Base-by-base conservation (phyloP, 1,140 invertebrate genomes). In the Micrasema longulum region DNA sequence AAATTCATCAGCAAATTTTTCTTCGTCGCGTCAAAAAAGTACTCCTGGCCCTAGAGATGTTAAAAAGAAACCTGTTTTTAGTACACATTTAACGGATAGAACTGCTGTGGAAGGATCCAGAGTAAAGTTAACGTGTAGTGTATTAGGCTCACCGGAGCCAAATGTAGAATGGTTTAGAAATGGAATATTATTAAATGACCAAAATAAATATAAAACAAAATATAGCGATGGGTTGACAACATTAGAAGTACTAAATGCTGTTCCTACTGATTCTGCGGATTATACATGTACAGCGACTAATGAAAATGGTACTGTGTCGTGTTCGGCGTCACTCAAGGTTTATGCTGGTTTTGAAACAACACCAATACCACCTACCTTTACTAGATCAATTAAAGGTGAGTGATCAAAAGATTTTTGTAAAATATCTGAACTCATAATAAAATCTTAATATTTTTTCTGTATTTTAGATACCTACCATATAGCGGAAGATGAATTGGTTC, bases 131-230 rank as follows among this genome's bases (percentile, higher is more conserved):
- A 91, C 91, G 2, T 97, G 96, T 79, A 91, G 91, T 66, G 89
- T 97, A 0, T 87, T 96, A 53, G 93, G 93, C n/a, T 87, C 88
- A 70, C 91, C 93, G 0, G 92, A 94, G 75, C 92, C 94, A 0
- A 87, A 87, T 50, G 85, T 97, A 2, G 89, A 90, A 73, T 98
- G 95, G 95, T 90, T 90, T 14, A 96, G 93, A 79, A 91, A 96
- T 79, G 90, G 91, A 5, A 80, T 87, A 45, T 82, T 87, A n/a
- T 72, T 92, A 4, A 73, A 82, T 68, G 74, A 84, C 78, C 80
- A 86, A 76, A 78, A 85, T 64, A 87, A 88, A 66, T 91, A 88
- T 78, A 85, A 82, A 74, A 89, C 83, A 0, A 85, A 85, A 66
- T 88, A 85, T 67, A 79, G 85, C 1, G 89, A 91, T 77, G 93